Percentiles rank a stretch among this genome's conserved stretches.
These are phyloP conservation scores for Tetraodon nigroviridis DNA, from an alignment of 2,113 vertebrate genomes.

Conservation along the genomic window DNA sequence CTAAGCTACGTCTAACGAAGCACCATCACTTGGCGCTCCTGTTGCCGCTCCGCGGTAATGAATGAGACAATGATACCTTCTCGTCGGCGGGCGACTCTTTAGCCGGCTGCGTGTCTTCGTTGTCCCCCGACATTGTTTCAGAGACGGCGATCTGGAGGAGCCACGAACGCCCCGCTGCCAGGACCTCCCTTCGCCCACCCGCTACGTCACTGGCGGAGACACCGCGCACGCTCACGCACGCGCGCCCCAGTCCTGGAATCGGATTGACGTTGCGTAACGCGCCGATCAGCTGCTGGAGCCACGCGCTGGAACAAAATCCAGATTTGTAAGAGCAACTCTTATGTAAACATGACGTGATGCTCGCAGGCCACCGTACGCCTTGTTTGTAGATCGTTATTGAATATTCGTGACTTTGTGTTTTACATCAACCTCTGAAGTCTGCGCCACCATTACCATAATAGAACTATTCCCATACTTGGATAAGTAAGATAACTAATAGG, in stretches of 20 bases:
- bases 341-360: no score
- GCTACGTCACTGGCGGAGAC: slow-evolving; percentile 63
- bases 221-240: slow-evolving; percentile 45
- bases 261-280: slow-evolving; percentile 42
- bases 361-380: neutral
- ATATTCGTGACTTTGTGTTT: neutral
- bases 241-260: neutral
- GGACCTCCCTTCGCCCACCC: slow-evolving; percentile 18
- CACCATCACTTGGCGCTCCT: slow-evolving; percentile 1
- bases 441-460: neutral
- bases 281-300: slow-evolving; percentile 46
- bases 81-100: slow-evolving; percentile 79
- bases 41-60: neutral
- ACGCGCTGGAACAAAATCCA: slow-evolving; percentile 32
- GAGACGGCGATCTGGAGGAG: no score
- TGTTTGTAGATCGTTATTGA: neutral
- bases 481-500: neutral
- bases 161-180: slow-evolving; percentile 21
- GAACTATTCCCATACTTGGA: neutral
- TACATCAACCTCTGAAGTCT: neutral
- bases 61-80: no score
- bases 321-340: slow-evolving; percentile 29
- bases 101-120: slow-evolving; percentile 69
- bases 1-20: slow-evolving; percentile 21
- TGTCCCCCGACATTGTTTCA: slow-evolving; percentile 79